Evolutionary conservation across 2,888 invertebrate species (phyloP), one percentile per base, ranked within the genome.

Genomic region (Cantharis flavilabris): DNA sequence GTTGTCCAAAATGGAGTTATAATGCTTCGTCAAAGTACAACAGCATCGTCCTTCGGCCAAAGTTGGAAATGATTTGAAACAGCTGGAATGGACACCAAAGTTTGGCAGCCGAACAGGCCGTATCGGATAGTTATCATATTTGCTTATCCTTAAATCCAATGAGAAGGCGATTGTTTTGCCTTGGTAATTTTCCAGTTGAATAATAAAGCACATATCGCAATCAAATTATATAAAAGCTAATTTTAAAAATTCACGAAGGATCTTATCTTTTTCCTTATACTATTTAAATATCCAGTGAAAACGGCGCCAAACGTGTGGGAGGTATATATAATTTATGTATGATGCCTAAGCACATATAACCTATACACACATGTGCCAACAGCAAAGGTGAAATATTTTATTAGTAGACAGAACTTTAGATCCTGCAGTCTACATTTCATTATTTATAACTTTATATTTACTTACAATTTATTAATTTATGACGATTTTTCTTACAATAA

Each of bases 321-420:
- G 81, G 78, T 75, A 76, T 75, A 49, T n/a, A 77, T 80, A 81
- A 82, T 82, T 82, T 82, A 82, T 82, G 80, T 75, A 71, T 65
- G 72, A 76, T 80, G 81, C 76, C 74, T 30, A 71, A 74, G 80
- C 75, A 77, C 79, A 80, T 78, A 78, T 77, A 67, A 74, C 73
- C 63, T 74, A 64, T 71, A 72, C 75, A 78, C 76, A 78, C 71
- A 73, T 80, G 80, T 81, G 82, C 81, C 82, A 82, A 81, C 81
- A 78, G 79, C 77, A 78, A 71, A 83, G 77, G 82, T 83, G 81
- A 83, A 83, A 82, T 83, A 83, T 82, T 81, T 80, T 82, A 82
- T 81, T 82, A 81, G 75, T 80, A 82, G 82, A 81, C 81, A 81
- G 77, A 78, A 77, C 80, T 80, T 78, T 82, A 82, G 81, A 80